Conservation (phyloP, 92 coral and sea anemone genomes). For the Actinostola sp. region DNA sequence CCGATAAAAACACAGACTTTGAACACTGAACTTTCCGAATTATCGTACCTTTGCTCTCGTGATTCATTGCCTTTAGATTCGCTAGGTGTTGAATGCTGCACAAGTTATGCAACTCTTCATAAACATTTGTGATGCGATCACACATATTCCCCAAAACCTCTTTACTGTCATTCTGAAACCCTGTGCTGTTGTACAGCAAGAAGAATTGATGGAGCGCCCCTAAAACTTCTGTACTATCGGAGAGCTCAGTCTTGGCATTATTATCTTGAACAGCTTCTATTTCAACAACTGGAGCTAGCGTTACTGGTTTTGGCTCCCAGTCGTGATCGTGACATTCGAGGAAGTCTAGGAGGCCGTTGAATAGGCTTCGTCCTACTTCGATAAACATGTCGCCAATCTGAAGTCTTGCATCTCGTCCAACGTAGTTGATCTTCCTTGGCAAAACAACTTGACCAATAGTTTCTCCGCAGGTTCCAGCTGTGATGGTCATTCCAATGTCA, state of each 20-base stretch:
- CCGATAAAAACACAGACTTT: neutral
- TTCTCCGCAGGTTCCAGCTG: constrained; percentile 21
- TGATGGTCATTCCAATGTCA: constrained; percentile 43
- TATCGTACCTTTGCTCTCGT: too few species aligned
- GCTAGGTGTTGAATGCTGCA: neutral
- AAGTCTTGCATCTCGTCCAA: constrained; percentile 30
- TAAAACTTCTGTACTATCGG: neutral
- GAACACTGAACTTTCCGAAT: constrained; percentile 4
- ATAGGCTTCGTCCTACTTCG: constrained; percentile 22
- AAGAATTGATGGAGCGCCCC: constrained; percentile 1
- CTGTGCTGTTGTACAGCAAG: neutral
- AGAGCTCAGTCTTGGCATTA: neutral
- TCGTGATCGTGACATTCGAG: constrained; percentile 8
- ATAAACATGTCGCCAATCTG: constrained; percentile 32
- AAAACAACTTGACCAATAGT: constrained; percentile 23
- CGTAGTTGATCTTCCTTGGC: constrained; percentile 31
- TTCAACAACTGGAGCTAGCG: neutral
- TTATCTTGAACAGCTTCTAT: neutral
- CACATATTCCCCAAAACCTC: neutral
- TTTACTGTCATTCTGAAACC: neutral
- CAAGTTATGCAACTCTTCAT: too few species aligned
- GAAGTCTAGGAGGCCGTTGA: constrained; percentile 21
- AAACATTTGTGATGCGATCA: too few species aligned
- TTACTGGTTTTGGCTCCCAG: neutral
- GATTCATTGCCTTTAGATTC: neutral